phyloP scores from a whole-genome alignment of 1,140 invertebrate genomes.

The Acyrthosiphon pisum region DNA sequence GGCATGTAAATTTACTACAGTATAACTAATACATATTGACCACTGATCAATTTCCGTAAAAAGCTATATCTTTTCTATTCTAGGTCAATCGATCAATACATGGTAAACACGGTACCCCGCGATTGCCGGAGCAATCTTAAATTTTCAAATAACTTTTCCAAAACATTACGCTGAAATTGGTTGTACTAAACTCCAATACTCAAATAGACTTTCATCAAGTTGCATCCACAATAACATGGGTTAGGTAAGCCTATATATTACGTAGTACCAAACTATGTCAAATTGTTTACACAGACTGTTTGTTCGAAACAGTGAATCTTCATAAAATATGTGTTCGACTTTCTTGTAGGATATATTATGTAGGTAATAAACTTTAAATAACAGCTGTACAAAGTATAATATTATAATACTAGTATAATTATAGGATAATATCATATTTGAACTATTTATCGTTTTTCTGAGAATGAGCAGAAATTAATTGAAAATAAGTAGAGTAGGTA shows the following conservation, averaged over 20 bases:
- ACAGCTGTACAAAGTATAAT: neutral
- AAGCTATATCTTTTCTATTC: neutral
- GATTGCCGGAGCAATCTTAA: neutral
- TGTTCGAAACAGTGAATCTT: neutral
- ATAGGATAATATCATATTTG: neutral
- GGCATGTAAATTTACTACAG: neutral
- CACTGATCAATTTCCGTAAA: neutral
- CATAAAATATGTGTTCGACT: neutral
- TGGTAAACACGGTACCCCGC: neutral
- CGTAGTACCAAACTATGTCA: neutral
- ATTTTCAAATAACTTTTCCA: neutral
- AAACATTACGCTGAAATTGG: neutral
- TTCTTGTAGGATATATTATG: too few species aligned
- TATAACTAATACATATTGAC: neutral
- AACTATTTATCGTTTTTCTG: neutral
- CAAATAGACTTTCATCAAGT: neutral
- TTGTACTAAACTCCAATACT: neutral
- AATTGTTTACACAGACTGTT: neutral
- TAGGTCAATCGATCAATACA: constrained; percentile 15
- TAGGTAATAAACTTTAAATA: neutral
- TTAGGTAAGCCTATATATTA: neutral
- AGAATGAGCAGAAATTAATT: neutral
- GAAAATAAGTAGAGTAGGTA: neutral
- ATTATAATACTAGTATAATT: too few species aligned
- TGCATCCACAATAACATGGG: neutral